Conservation (phyloP, 2,113 vertebrate genomes). For the Steatornis caripensis region DNA sequence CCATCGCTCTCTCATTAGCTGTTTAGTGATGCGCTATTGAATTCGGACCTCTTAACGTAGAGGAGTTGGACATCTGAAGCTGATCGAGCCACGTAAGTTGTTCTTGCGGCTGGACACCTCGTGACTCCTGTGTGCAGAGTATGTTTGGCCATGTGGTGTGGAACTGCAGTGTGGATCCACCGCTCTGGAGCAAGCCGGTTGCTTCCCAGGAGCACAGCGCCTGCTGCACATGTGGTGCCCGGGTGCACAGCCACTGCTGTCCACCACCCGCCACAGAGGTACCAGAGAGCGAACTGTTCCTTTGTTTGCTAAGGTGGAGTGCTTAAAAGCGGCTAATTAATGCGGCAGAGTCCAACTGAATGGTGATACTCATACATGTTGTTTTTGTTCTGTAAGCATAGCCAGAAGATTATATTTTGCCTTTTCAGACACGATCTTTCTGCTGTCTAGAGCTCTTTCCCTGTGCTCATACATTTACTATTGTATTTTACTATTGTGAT, state of each 20-base stretch:
- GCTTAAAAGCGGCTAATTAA: not conserved
- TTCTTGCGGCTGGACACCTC: not conserved
- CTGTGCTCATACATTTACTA: not conserved
- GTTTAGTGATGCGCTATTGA: not conserved
- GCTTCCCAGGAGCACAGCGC: not conserved
- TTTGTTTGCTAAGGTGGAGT: not conserved
- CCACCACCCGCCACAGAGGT: fast-evolving
- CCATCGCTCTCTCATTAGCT: not conserved
- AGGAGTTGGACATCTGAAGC: not conserved
- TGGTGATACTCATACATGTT: not conserved
- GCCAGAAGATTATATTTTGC: not conserved
- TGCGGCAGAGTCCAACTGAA: not conserved
- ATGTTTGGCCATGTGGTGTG: not conserved
- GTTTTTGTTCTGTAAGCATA: not conserved
- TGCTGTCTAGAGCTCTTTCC: not conserved
- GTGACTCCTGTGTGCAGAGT: not conserved
- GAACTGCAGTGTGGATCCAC: not conserved
- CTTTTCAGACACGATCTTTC: not conserved
- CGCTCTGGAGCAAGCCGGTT: not conserved
- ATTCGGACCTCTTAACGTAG: not conserved
- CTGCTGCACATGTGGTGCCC: not conserved
- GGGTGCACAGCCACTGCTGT: not conserved
- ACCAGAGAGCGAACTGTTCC: not conserved
- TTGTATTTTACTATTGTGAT: not conserved
- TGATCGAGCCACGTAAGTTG: fast-evolving